These are phyloP conservation scores for Mimas tiliae DNA, from an alignment of 2,888 invertebrate genomes.

Conservation along the genomic window DNA sequence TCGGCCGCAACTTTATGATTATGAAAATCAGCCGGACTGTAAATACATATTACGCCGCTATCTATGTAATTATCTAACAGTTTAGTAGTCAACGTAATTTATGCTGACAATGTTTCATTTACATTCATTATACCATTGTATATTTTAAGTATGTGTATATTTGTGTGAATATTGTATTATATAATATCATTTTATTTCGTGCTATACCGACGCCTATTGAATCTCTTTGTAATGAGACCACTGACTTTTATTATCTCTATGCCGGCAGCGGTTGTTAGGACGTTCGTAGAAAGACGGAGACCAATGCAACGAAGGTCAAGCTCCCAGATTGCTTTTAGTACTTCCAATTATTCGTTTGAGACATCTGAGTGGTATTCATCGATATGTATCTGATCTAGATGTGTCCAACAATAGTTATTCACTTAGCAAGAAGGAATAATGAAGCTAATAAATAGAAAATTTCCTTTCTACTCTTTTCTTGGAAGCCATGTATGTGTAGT, in stretches of 20 bases:
- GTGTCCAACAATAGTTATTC: neutral
- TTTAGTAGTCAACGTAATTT: conserved; percentile 9
- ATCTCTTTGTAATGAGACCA: too few species aligned
- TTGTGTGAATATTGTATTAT: neutral
- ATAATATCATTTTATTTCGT: neutral
- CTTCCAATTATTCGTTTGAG: too few species aligned
- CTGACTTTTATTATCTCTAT: too few species aligned
- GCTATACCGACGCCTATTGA: neutral
- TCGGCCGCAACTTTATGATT: conserved; percentile 7
- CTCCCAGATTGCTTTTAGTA: too few species aligned
- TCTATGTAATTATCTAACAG: conserved; percentile 14
- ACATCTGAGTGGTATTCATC: too few species aligned
- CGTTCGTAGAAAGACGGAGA: neutral
- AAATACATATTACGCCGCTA: neutral
- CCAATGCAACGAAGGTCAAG: neutral
- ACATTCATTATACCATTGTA: neutral
- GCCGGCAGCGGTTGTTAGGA: neutral
- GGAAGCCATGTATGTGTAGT: too few species aligned
- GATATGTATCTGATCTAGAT: too few species aligned
- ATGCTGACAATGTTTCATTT: neutral
- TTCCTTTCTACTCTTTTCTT: neutral
- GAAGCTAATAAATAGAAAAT: neutral
- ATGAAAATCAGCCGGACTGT: conserved; percentile 7
- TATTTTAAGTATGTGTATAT: neutral
- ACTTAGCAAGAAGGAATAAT: neutral